These are phyloP conservation scores for Synanthedon andrenaeformis DNA, from an alignment of 2,888 invertebrate genomes.

Conservation along the genomic window DNA sequence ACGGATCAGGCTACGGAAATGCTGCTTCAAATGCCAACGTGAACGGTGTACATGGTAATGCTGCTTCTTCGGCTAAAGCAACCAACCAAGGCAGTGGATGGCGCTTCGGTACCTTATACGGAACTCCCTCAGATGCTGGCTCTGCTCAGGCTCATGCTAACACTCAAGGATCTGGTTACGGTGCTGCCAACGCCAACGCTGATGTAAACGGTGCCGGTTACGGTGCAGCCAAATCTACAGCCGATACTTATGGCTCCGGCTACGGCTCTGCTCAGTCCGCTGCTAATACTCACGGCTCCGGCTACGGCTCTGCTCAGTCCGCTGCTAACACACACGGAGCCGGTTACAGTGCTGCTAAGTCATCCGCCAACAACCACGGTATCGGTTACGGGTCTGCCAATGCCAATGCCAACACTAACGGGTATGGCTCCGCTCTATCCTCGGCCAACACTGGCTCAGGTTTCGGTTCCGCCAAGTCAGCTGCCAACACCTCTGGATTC, in stretches of 20 bases:
- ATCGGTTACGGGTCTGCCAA: constrained; percentile 5
- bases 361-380: constrained; percentile 8
- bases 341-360: constrained; percentile 16
- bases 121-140: constrained; percentile 22
- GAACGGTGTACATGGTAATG: constrained; percentile 21
- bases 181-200: constrained; percentile 28
- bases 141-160: constrained; percentile 19
- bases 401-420: constrained; percentile 9
- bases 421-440: constrained; percentile 9
- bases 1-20: constrained; percentile 11
- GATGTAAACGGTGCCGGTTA: constrained; percentile 25
- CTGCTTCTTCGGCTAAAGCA: constrained; percentile 21
- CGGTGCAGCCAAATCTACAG: constrained; percentile 19
- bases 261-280: constrained; percentile 21
- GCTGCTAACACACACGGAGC: constrained; percentile 17
- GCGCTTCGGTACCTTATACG: constrained; percentile 50
- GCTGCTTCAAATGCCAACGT: constrained; percentile 17
- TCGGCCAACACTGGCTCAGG: constrained; percentile 21
- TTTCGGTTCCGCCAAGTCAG: constrained; percentile 15
- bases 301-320: constrained; percentile 17
- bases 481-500: constrained; percentile 23
- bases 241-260: constrained; percentile 19
- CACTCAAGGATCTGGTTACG: constrained; percentile 18
- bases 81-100: constrained; percentile 29
- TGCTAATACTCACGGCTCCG: constrained; percentile 27